These are phyloP conservation scores for Cariama cristata DNA, from an alignment of 2,113 vertebrate genomes.

Conservation along the genomic window DNA sequence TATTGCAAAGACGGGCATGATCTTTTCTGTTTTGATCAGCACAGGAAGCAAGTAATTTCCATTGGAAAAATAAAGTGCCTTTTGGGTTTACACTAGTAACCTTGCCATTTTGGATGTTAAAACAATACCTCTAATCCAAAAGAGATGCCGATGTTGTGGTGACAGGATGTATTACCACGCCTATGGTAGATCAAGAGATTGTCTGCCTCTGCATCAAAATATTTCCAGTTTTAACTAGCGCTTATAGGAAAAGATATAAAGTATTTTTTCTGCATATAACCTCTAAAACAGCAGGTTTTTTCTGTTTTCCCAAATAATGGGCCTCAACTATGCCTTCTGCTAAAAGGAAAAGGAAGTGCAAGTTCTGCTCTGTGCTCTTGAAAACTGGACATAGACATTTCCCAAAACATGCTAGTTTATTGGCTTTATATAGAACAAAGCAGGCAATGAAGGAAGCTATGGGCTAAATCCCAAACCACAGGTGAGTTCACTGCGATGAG, in stretches of 20 bases:
- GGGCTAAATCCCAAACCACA: conserved; percentile 21
- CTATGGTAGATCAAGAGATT: neutral
- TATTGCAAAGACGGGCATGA: neutral
- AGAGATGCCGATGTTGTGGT: neutral
- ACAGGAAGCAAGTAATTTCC: neutral
- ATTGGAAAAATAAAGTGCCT: neutral
- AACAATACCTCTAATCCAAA: neutral
- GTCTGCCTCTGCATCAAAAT: neutral
- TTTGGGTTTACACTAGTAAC: neutral
- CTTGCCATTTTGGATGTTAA: neutral
- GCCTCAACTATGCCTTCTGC: neutral
- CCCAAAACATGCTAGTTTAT: neutral
- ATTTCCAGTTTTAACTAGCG: neutral
- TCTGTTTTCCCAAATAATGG: neutral
- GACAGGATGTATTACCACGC: neutral
- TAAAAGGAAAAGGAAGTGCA: neutral
- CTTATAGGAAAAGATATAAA: neutral
- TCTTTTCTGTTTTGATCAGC: neutral
- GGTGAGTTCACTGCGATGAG: neutral
- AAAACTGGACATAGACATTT: neutral
- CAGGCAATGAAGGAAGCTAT: neutral
- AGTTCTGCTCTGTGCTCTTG: neutral
- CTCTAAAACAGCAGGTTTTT: neutral
- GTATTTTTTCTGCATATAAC: neutral
- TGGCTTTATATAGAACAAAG: neutral